These are phyloP conservation scores for Sebastes taczanowskii DNA, from an alignment of 2,797 vertebrate genomes.

Conservation along the genomic window DNA sequence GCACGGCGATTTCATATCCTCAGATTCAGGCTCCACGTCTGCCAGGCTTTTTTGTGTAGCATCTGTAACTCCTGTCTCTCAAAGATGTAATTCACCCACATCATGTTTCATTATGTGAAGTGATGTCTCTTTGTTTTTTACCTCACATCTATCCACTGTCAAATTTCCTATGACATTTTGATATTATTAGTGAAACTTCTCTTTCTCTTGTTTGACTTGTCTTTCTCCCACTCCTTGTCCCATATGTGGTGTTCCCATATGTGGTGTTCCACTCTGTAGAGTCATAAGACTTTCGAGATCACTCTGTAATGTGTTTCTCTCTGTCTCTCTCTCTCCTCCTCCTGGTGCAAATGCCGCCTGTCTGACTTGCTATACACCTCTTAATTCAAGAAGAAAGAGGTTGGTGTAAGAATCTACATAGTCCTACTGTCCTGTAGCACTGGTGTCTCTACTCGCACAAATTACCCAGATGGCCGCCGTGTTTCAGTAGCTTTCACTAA, in stretches of 20 bases:
- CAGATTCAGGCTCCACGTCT: not conserved
- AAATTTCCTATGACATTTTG: not conserved
- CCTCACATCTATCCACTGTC: not conserved
- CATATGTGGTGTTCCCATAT: constrained; percentile 21
- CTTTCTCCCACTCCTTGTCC: constrained; percentile 14
- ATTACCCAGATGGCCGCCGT: not conserved
- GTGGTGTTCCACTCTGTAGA: constrained; percentile 25
- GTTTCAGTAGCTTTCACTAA: constrained; percentile 30
- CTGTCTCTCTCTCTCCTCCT: constrained; percentile 71
- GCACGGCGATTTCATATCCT: not conserved
- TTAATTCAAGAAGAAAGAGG: constrained; percentile 94
- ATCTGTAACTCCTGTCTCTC: not conserved
- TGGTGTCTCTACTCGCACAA: not conserved
- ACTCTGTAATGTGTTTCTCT: constrained; percentile 81
- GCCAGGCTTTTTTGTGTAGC: not conserved
- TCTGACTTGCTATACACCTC: constrained; percentile 87
- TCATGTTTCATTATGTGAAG: constrained; percentile 27
- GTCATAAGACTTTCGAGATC: constrained; percentile 52
- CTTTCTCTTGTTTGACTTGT: constrained; percentile 35
- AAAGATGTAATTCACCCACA: constrained; percentile 17
- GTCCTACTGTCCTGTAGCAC: constrained; percentile 28
- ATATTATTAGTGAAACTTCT: constrained; percentile 9
- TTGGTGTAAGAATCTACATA: constrained; percentile 80
- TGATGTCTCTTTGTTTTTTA: not conserved
- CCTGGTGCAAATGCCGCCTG: constrained; percentile 83